phyloP scores from a whole-genome alignment of 2,888 invertebrate genomes.

The Caenorhabditis japonica region DNA sequence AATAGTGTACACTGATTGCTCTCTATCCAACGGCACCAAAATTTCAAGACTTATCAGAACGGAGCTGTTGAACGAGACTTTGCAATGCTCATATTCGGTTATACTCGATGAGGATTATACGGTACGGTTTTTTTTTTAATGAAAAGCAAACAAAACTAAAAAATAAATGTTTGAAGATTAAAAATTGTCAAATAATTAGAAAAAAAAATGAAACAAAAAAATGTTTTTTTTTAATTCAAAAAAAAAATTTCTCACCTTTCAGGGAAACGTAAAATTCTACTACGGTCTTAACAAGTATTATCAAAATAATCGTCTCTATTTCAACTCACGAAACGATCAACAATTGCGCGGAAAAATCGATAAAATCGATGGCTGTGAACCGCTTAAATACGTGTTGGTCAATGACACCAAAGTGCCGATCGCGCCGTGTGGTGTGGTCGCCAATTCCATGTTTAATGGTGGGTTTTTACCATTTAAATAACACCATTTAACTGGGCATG shows the following conservation, averaged over 20 bases:
- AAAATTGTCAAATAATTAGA: background rate
- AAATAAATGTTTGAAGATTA: background rate
- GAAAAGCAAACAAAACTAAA: background rate
- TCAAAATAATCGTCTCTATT: slow-evolving; percentile 97
- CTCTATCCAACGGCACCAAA: slow-evolving; percentile 27
- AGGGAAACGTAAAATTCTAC: slow-evolving; percentile 89
- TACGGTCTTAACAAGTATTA: slow-evolving; percentile 97
- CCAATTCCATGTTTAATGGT: slow-evolving; percentile 98
- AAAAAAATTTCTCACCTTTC: too few relatives aligned
- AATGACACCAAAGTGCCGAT: slow-evolving; percentile 80
- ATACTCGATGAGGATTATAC: slow-evolving; percentile 52
- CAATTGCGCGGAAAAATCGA: slow-evolving; percentile 84
- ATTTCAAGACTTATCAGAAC: slow-evolving; percentile 7
- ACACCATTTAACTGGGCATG: too few relatives aligned
- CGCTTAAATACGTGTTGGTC: slow-evolving; percentile 42
- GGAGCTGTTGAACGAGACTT: slow-evolving; percentile 21
- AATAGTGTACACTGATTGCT: slow-evolving; percentile 66
- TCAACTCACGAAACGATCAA: slow-evolving; percentile 90
- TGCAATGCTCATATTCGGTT: slow-evolving; percentile 50
- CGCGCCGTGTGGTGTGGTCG: slow-evolving; percentile 98
- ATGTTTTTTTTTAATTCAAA: too few relatives aligned
- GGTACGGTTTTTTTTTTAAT: slow-evolving; percentile 28
- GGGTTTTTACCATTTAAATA: slow-evolving; percentile 63
- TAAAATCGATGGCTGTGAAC: slow-evolving; percentile 78
- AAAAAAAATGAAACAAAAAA: too few relatives aligned